Conservation (phyloP, 1,140 invertebrate genomes). For the Drosophila lacteicornis region DNA sequence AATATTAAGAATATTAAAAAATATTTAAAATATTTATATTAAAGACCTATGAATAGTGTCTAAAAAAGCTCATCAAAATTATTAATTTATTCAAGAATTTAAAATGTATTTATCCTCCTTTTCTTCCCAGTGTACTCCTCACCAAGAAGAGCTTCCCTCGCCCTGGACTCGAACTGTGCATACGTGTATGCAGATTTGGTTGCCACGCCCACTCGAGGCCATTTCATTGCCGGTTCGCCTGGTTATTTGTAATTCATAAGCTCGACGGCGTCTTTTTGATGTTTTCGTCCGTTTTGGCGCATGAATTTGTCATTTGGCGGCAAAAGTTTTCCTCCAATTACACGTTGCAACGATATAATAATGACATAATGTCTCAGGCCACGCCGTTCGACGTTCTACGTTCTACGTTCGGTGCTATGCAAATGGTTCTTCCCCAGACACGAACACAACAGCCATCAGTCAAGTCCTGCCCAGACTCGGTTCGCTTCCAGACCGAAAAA, state of each 20-base stretch:
- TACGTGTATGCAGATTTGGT: slow-evolving; percentile 68
- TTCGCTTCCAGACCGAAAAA: slow-evolving; percentile 10
- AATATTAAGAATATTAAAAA: too few species aligned
- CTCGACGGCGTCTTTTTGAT: slow-evolving; percentile 70
- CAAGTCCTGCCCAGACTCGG: slow-evolving; percentile 6
- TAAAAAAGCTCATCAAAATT: too few species aligned
- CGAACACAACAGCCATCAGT: slow-evolving; percentile 17
- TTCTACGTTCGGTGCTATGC: slow-evolving; percentile 24
- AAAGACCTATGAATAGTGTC: too few species aligned
- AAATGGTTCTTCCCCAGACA: slow-evolving; percentile 30
- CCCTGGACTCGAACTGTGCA: not conserved
- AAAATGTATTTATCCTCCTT: not conserved
- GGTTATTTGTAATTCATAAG: slow-evolving; percentile 80
- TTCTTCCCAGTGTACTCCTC: slow-evolving; percentile 20
- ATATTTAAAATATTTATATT: too few species aligned
- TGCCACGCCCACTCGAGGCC: slow-evolving; percentile 56
- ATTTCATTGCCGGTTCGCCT: slow-evolving; percentile 52
- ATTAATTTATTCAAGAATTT: too few species aligned
- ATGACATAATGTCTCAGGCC: slow-evolving; percentile 75
- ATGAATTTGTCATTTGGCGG: slow-evolving; percentile 78
- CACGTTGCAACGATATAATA: slow-evolving; percentile 80
- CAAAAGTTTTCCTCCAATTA: slow-evolving; percentile 80
- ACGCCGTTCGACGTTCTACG: slow-evolving; percentile 11
- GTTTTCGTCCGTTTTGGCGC: slow-evolving; percentile 56
- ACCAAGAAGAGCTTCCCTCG: slow-evolving; percentile 22